Evolutionary conservation across 2,113 vertebrate species (phyloP).

Genomic region (Sander vitreus): DNA sequence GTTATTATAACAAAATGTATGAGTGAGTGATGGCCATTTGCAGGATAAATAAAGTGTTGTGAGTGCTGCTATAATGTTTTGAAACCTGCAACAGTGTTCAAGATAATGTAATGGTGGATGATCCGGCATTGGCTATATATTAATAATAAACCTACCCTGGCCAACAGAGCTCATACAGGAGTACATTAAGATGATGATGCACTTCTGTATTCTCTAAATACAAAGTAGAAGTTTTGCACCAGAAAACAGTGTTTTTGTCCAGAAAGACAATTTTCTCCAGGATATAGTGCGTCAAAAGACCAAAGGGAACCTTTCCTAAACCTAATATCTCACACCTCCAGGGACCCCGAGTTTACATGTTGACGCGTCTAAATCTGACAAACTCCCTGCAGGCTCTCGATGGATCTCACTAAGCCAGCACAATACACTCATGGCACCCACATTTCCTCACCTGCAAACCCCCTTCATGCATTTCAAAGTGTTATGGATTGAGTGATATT

Average conservation of each 20-base stretch:
- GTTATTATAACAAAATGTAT: too few relatives aligned
- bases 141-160: background rate
- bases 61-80: background rate
- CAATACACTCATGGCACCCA: constrained; percentile 19
- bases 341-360: constrained; percentile 49
- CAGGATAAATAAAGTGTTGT: too few relatives aligned
- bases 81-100: background rate
- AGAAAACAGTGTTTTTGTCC: constrained; percentile 43
- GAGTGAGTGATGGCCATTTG: too few relatives aligned
- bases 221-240: background rate
- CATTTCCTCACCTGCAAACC: constrained; percentile 11
- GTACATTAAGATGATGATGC: too few relatives aligned
- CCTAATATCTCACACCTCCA: constrained; percentile 61
- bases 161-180: background rate
- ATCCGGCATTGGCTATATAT: background rate
- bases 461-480: constrained; percentile 25
- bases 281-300: constrained; percentile 40
- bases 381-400: constrained; percentile 43
- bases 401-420: constrained; percentile 33
- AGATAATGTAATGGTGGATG: background rate
- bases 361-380: constrained; percentile 51
- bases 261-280: constrained; percentile 51
- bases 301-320: constrained; percentile 49
- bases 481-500: background rate
- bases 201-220: background rate